Percentiles rank a stretch among this genome's conserved stretches.
These are phyloP conservation scores for Auanema sp. DNA, from an alignment of 2,888 invertebrate species.

Conservation along the genomic window DNA sequence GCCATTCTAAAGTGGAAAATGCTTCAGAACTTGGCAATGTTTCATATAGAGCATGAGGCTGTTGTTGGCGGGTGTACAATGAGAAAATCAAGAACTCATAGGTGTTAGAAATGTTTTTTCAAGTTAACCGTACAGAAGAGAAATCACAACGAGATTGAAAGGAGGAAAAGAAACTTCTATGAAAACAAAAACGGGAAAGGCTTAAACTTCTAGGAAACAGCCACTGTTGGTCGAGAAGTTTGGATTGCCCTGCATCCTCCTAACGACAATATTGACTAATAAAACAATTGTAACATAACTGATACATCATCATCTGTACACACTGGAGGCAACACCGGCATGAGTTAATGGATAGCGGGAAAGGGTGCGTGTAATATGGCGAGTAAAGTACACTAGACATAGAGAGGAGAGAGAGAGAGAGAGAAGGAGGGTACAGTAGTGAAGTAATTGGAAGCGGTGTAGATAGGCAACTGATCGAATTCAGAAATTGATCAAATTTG, in stretches of 20 bases:
- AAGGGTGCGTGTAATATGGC: conserved; percentile 5
- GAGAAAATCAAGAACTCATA: not conserved
- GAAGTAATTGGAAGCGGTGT: not conserved
- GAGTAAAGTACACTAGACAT: not conserved
- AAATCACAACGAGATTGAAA: not conserved
- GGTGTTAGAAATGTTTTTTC: not conserved
- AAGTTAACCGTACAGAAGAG: conserved; percentile 2
- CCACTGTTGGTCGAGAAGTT: not conserved
- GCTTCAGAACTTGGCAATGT: not conserved
- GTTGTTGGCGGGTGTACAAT: not conserved
- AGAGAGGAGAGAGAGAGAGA: conserved; percentile 6
- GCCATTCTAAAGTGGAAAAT: conserved; percentile 9
- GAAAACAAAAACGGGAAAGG: not conserved
- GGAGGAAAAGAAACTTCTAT: conserved; percentile 1
- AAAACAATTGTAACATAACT: no score
- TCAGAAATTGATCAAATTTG: not conserved
- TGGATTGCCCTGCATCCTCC: no score
- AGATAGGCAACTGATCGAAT: conserved; percentile 1
- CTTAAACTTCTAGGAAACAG: not conserved
- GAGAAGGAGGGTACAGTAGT: not conserved
- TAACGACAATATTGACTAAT: no score
- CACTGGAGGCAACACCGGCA: conserved; percentile 8
- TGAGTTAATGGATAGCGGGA: conserved; percentile 18
- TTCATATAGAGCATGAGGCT: not conserved
- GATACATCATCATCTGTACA: no score